These are phyloP conservation scores for Colinus virginianus DNA, from an alignment of 2,113 vertebrate species.

Conservation along the genomic window DNA sequence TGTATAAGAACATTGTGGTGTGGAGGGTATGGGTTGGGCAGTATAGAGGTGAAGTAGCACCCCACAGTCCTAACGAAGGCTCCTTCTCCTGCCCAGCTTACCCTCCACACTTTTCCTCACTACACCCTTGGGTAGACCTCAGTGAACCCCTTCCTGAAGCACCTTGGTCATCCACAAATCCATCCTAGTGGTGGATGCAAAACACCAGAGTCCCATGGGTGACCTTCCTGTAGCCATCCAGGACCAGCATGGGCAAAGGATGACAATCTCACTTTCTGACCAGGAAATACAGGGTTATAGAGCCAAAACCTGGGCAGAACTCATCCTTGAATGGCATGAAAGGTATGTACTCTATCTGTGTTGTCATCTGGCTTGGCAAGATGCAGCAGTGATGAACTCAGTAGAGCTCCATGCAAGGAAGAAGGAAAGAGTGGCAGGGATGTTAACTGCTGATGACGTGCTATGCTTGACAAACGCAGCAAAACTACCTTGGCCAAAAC, in stretches of 20 bases:
- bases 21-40: not conserved
- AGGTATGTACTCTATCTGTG: not conserved
- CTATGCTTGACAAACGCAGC: not conserved
- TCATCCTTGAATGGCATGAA: not conserved
- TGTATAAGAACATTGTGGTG: not conserved
- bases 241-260: not conserved
- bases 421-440: not conserved
- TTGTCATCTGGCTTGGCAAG: not conserved
- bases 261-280: not conserved
- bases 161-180: not conserved
- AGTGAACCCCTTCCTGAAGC: not conserved
- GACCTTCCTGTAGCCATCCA: not conserved
- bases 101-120: not conserved
- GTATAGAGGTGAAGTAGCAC: not conserved
- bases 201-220: not conserved
- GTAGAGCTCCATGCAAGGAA: not conserved
- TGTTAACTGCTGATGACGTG: not conserved
- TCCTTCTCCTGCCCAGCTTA: not conserved
- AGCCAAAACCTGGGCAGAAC: not conserved
- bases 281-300: not conserved
- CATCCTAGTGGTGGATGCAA: fast-evolving
- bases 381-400: not conserved
- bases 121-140: fast-evolving
- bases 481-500: not conserved
- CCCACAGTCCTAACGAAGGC: not conserved